Evolutionary conservation across 1,140 invertebrate species (phyloP).

Genomic region (Apis florea): DNA sequence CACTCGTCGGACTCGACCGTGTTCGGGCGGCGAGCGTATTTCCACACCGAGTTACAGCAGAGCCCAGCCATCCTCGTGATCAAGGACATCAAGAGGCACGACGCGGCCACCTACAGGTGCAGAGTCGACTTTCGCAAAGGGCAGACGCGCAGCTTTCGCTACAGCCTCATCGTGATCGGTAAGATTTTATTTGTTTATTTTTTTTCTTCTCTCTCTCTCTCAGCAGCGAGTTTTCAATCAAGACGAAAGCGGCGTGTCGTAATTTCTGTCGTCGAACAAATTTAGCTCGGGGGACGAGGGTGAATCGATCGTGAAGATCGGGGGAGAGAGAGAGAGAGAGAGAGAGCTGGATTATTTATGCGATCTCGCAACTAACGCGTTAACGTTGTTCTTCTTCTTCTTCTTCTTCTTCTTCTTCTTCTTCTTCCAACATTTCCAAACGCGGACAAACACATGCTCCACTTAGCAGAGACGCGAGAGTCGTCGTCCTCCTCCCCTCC

Average conservation of each 20-base stretch:
- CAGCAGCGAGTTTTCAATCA: not conserved
- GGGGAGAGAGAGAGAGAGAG: not conserved
- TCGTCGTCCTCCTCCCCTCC: not conserved
- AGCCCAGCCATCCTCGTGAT: slow-evolving; percentile 88
- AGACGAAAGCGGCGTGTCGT: slow-evolving; percentile 23
- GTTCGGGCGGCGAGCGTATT: slow-evolving; percentile 90
- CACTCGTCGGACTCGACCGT: slow-evolving; percentile 90
- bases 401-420: not conserved
- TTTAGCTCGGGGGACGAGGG: slow-evolving; percentile 20
- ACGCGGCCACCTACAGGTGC: slow-evolving; percentile 93
- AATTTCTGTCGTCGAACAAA: slow-evolving; percentile 44
- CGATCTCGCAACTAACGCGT: not conserved
- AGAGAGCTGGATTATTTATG: too few relatives aligned
- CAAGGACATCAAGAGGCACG: slow-evolving; percentile 89
- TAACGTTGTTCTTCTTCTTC: slow-evolving; percentile 4
- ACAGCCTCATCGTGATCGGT: slow-evolving; percentile 94
- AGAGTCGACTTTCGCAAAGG: slow-evolving; percentile 93
- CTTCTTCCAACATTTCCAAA: slow-evolving; percentile 18
- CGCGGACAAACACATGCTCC: slow-evolving; percentile 18
- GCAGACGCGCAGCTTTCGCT: slow-evolving; percentile 91
- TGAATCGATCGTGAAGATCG: not conserved
- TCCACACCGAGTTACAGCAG: slow-evolving; percentile 84
- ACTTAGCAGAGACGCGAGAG: slow-evolving; percentile 3
- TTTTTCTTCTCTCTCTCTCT: not conserved
- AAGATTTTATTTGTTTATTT: slow-evolving; percentile 76